These are phyloP conservation scores for Panthera uncia DNA, from an alignment of 2,113 vertebrate genomes.

Conservation along the genomic window DNA sequence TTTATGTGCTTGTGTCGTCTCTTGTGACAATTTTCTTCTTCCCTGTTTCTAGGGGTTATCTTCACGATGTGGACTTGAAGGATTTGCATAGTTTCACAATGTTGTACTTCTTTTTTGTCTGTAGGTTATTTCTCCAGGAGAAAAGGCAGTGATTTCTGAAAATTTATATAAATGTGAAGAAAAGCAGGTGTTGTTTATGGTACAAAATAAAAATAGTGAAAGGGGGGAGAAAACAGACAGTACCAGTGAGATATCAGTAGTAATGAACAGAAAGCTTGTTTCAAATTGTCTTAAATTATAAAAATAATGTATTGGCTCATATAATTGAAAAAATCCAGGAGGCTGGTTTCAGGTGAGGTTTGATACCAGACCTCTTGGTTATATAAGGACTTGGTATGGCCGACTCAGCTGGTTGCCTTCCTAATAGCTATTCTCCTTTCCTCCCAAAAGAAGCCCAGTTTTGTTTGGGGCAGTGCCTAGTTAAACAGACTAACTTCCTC, in stretches of 20 bases:
- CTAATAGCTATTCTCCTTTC: neutral
- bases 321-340: conserved; percentile 20
- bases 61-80: conserved; percentile 21
- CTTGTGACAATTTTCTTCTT: conserved; percentile 32
- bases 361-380: neutral
- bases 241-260: neutral
- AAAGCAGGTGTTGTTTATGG: conserved; percentile 69
- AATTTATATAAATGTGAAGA: neutral
- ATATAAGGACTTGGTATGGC: neutral
- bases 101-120: conserved; percentile 56
- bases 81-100: conserved; percentile 60
- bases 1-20: neutral
- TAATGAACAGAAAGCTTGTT: conserved; percentile 12
- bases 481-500: neutral
- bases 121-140: conserved; percentile 40
- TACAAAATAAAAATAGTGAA: conserved; percentile 70
- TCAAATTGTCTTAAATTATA: conserved; percentile 10
- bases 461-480: neutral
- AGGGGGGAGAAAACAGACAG: neutral
- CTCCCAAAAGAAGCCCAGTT: neutral
- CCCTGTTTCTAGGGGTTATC: neutral
- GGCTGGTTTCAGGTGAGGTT: neutral
- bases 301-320: conserved; percentile 21
- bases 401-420: neutral
- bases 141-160: neutral